These are phyloP conservation scores for human (Homo sapiens) DNA, from an alignment of 2,113 vertebrate genomes.

Conservation along the genomic window GRCh38 chr1:119562001-119562500, in stretches of 20 bases:
- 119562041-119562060: neutral
- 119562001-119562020: neutral
- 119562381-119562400: neutral
- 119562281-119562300: neutral
- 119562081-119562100: neutral
- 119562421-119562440: neutral
- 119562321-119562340: neutral
- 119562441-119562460: too few relatives aligned
- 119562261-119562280: neutral
- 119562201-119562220: neutral
- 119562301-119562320: neutral
- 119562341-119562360: too few relatives aligned
- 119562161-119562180: neutral
- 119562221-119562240: neutral
- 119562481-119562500: neutral
- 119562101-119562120: neutral
- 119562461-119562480: neutral
- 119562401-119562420: neutral
- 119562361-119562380: neutral
- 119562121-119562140: too few relatives aligned
- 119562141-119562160: neutral
- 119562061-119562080: neutral
- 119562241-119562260: neutral
- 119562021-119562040: neutral
- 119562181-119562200: neutral